Evolutionary conservation across 30 jellyfish, hydroid and myxozoan species (phyloP).

Genomic region (Haliclystus octoradiatus): DNA sequence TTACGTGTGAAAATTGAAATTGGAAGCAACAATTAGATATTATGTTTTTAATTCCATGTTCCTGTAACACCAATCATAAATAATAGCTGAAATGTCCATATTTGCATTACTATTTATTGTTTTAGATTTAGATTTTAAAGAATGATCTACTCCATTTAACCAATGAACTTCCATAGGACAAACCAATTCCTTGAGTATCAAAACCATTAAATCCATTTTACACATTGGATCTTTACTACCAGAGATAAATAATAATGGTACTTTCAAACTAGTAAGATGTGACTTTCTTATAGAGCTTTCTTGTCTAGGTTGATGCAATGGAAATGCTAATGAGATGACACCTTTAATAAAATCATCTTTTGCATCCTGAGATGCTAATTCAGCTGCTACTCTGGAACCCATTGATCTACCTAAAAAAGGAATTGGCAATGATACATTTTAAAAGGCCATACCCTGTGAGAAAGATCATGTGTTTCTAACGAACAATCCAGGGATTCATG

Average conservation of each 20-base stretch:
- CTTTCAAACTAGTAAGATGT: constrained; percentile 31
- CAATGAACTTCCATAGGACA: constrained; percentile 40
- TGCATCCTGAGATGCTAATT: constrained; percentile 32
- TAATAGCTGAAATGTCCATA: too few relatives aligned
- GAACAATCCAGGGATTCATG: too few relatives aligned
- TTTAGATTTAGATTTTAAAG: constrained; percentile 30
- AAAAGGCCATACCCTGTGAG: too few relatives aligned
- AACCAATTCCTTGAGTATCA: constrained; percentile 12
- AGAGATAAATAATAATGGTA: constrained; percentile 45
- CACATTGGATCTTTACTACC: constrained; percentile 83
- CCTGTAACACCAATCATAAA: too few relatives aligned
- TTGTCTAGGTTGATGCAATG: constrained; percentile 52
- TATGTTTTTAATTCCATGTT: too few relatives aligned
- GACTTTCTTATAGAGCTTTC: constrained; percentile 44
- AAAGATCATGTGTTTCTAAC: too few relatives aligned
- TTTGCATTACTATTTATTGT: too few relatives aligned
- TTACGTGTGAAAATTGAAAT: too few relatives aligned
- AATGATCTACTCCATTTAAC: constrained; percentile 70
- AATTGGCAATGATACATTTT: too few relatives aligned
- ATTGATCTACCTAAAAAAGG: constrained; percentile 56
- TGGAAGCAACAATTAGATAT: too few relatives aligned
- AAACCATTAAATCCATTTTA: constrained; percentile 48
- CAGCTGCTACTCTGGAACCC: constrained; percentile 91
- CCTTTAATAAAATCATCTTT: constrained; percentile 23
- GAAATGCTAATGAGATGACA: constrained; percentile 50